A percentile compares a stretch with the other conserved stretches of the same genome.
phyloP scores from a whole-genome alignment of 2,888 invertebrate genomes.

The Netelia melanura region DNA sequence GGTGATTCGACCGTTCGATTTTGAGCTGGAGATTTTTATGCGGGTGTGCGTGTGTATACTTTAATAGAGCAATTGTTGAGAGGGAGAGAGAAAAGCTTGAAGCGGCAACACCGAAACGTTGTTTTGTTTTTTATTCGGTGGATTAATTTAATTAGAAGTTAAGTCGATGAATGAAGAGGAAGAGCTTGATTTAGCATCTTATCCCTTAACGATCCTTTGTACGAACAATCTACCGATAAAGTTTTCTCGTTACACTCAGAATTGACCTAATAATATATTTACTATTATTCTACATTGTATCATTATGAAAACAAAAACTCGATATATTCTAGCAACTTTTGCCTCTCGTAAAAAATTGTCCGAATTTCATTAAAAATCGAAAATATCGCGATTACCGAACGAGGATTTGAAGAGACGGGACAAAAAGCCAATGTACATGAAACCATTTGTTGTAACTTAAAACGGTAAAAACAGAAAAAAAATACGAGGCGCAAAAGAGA shows the following conservation, averaged over 20 bases:
- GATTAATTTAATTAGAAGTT: constrained; percentile 43
- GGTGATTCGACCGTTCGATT: constrained; percentile 8
- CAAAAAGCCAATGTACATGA: constrained; percentile 29
- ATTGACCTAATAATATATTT: constrained; percentile 59
- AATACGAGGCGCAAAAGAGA: constrained; percentile 31
- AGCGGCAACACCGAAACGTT: not conserved
- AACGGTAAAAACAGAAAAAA: not conserved
- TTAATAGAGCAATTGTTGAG: constrained; percentile 41
- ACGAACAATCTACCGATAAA: constrained; percentile 39
- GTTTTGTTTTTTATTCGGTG: constrained; percentile 24
- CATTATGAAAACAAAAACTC: constrained; percentile 21
- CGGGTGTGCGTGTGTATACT: constrained; percentile 19
- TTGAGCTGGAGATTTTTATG: constrained; percentile 30
- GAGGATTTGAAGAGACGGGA: not conserved
- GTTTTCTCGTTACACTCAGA: constrained; percentile 56
- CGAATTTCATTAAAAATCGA: constrained; percentile 8
- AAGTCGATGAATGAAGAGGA: constrained; percentile 37
- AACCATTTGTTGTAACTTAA: constrained; percentile 18
- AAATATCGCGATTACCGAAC: constrained; percentile 12
- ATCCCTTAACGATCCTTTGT: constrained; percentile 41
- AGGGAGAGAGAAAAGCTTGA: constrained; percentile 3
- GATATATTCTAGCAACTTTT: constrained; percentile 32
- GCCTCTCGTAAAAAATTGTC: not conserved
- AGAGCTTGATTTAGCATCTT: constrained; percentile 30
- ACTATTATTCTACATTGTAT: constrained; percentile 39